Evolutionary conservation across 2,888 invertebrate genomes (phyloP).

Genomic region (Margaritifera margaritifera): DNA sequence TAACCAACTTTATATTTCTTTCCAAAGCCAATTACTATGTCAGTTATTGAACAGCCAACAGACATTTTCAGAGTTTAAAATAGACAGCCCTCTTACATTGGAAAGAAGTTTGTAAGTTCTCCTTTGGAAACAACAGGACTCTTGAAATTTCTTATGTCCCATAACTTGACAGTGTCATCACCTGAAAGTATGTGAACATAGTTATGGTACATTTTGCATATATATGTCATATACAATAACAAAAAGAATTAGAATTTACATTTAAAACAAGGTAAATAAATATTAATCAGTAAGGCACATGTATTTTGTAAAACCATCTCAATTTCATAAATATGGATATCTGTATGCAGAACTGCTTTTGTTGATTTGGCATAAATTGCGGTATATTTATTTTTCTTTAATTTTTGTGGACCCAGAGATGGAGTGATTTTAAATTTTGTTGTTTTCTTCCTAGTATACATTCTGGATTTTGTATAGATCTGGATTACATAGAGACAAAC

Average conservation of each 20-base stretch:
- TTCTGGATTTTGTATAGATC: too few relatives aligned
- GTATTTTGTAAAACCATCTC: too few relatives aligned
- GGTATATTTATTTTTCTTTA: too few relatives aligned
- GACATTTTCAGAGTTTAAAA: not conserved
- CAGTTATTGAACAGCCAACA: not conserved
- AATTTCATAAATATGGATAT: too few relatives aligned
- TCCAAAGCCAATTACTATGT: too few relatives aligned
- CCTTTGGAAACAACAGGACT: conserved; percentile 82
- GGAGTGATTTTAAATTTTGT: not conserved
- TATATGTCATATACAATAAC: not conserved
- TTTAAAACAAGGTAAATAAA: too few relatives aligned
- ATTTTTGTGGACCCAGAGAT: too few relatives aligned
- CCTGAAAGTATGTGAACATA: conserved; percentile 68
- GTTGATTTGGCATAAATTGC: too few relatives aligned
- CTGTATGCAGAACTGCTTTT: too few relatives aligned
- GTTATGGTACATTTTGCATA: not conserved
- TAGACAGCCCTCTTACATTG: conserved; percentile 70
- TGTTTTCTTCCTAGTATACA: not conserved
- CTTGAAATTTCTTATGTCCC: conserved; percentile 91
- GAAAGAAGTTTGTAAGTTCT: conserved; percentile 86
- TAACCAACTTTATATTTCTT: too few relatives aligned
- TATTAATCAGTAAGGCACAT: too few relatives aligned
- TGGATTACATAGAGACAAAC: too few relatives aligned
- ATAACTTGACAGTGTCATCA: conserved; percentile 95
- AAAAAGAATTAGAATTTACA: conserved; percentile 1